Evolutionary conservation across 2,888 invertebrate species (phyloP).

Genomic region (Lampropteryx suffumata): DNA sequence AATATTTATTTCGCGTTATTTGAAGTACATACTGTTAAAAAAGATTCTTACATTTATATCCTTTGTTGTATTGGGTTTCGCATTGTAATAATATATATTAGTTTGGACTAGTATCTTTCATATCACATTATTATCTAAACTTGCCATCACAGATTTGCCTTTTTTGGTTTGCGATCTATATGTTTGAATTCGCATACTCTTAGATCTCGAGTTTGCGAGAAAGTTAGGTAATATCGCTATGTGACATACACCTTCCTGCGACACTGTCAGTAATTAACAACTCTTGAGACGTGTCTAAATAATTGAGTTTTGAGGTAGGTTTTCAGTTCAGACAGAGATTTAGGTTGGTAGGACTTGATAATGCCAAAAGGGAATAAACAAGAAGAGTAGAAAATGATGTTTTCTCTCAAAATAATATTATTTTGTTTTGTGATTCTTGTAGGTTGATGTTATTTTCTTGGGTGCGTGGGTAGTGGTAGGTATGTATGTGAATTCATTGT

Average conservation of each 20-base stretch:
- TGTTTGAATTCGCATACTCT: constrained; percentile 1
- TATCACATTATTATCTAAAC: constrained; percentile 1
- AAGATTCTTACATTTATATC: too few relatives aligned
- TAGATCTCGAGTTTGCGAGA: constrained; percentile 14
- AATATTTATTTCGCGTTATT: not conserved
- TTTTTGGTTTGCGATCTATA: not conserved
- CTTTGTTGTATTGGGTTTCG: too few relatives aligned
- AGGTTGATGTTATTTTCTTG: too few relatives aligned
- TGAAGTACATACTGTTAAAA: too few relatives aligned
- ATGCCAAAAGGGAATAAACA: constrained; percentile 1
- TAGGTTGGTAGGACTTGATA: constrained; percentile 12
- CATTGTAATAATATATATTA: too few relatives aligned
- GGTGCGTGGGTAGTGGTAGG: too few relatives aligned
- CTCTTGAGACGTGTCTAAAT: constrained; percentile 28
- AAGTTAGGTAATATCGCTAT: constrained; percentile 30
- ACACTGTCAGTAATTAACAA: constrained; percentile 33
- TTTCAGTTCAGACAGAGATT: constrained; percentile 22
- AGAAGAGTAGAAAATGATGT: not conserved
- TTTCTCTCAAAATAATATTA: too few relatives aligned
- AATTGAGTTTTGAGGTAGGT: constrained; percentile 26
- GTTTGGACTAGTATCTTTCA: too few relatives aligned
- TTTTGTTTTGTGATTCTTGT: too few relatives aligned
- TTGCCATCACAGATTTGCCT: not conserved
- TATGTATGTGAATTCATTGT: too few relatives aligned
- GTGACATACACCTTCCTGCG: constrained; percentile 13